These are phyloP conservation scores for Eclectus roratus DNA, from an alignment of 2,113 vertebrate genomes.

Conservation along the genomic window DNA sequence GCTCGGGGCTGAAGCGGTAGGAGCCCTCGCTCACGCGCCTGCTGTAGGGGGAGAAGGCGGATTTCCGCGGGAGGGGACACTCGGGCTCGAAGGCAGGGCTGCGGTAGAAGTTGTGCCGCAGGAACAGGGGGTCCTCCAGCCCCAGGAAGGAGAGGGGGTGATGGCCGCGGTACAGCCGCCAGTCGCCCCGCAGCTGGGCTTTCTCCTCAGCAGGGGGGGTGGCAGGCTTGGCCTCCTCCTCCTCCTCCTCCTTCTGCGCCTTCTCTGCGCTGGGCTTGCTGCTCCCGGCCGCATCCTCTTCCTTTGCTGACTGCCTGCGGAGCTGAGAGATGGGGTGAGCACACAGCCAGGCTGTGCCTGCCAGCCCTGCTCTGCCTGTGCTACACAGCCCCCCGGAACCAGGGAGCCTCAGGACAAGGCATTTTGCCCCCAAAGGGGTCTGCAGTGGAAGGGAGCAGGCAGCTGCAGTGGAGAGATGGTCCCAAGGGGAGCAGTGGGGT, in stretches of 20 bases:
- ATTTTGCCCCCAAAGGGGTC: background rate
- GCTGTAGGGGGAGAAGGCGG: constrained; percentile 19
- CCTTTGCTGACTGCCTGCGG: constrained; percentile 67
- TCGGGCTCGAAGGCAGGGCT: constrained; percentile 40
- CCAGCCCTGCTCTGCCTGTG: background rate
- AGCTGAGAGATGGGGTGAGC: constrained; percentile 41
- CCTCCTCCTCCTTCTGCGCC: background rate
- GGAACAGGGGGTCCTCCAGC: constrained; percentile 55
- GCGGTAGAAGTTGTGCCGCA: constrained; percentile 42
- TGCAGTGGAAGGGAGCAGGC: background rate
- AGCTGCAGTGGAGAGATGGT: background rate
- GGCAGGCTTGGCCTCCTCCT: background rate
- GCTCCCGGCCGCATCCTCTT: background rate
- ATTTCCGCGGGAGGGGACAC: background rate
- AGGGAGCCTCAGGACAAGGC: background rate
- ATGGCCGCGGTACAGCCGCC: constrained; percentile 38
- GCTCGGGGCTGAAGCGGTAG: constrained; percentile 71
- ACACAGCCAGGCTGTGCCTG: background rate
- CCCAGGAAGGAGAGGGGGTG: constrained; percentile 57
- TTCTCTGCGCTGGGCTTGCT: background rate
- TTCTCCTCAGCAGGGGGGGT: background rate
- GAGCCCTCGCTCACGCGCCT: constrained; percentile 74
- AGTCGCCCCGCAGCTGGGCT: constrained; percentile 7
- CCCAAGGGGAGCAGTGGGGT: background rate
- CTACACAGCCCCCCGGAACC: background rate